Base-by-base conservation (phyloP, 2,888 invertebrate genomes). In the Sarcophaga variegata region DNA sequence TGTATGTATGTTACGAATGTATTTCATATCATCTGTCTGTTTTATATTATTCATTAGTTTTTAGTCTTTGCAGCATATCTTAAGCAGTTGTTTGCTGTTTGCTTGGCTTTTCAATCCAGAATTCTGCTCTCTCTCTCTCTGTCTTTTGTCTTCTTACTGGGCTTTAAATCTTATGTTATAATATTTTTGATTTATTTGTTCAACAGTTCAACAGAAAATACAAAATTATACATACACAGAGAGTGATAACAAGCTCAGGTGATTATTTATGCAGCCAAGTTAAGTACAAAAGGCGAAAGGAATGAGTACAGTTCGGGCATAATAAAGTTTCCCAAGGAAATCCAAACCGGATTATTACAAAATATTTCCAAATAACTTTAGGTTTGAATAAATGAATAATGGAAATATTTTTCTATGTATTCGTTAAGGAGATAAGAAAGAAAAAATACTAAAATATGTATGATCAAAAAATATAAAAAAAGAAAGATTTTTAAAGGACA, bases 111-210 rank as follows among this genome's bases (percentile, higher is more conserved):
- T 37, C 37, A 37, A 37, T 37, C 37, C 37, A 8, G 37, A 37
- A 8, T 37, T 37, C 37, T 37, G 2, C 37, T 37, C 2, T 10
- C 0, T 45, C 25, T 67, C n/a, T 47, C 3, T 47, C 14, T 49
- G 8, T 22, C 5, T 45, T 20, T 45, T 20, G 11, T 54, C 47
- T 45, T 14, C 25, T 14, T 49, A 10, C 20, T 63, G 22, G 77
- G 20, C 64, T 76, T 37, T 63, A 77, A 71, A 84, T 64, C 71
- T 71, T 67, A 45, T 67, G 66, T 71, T 54, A 81, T 81, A 76
- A 81, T 67, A 77, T 85, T 76, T 81, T 76, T 81, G 71, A 76
- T 66, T 85, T 81, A 81, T 76, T 47, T 72, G 79, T 63, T 45
- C 12, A 69, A 62, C 67, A 67, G 67, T 71, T 72, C 49, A 10